Percentiles rank a stretch among this genome's conserved stretches.
These are phyloP conservation scores for Drosophila orena DNA, from an alignment of 1,140 invertebrate species.

Conservation along the genomic window DNA sequence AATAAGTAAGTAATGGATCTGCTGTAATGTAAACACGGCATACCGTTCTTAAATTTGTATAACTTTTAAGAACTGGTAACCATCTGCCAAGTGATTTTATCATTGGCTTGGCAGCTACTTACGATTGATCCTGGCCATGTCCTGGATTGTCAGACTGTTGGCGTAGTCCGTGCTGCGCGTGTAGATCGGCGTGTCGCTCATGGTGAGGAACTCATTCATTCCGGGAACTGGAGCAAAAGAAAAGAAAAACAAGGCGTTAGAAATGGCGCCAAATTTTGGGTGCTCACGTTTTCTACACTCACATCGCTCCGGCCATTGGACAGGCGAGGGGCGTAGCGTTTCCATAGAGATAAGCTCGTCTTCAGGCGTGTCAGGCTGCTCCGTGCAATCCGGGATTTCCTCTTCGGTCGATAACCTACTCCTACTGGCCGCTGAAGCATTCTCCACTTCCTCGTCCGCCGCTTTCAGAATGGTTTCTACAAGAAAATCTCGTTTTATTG, in stretches of 20 bases:
- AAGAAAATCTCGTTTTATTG: not conserved
- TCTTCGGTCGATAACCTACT: not conserved
- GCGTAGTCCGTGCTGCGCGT: slow-evolving; percentile 86
- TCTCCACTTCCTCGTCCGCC: slow-evolving; percentile 15
- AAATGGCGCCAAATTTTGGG: slow-evolving; percentile 6
- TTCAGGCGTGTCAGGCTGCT: slow-evolving; percentile 9
- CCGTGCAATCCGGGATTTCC: not conserved
- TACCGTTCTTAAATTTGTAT: too few species aligned
- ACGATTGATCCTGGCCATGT: slow-evolving; percentile 91
- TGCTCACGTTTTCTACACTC: slow-evolving; percentile 83
- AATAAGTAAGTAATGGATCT: not conserved
- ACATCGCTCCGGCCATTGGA: slow-evolving; percentile 97
- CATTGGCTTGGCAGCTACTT: slow-evolving; percentile 67
- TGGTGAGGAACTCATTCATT: slow-evolving; percentile 89
- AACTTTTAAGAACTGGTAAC: too few species aligned
- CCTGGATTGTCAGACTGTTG: slow-evolving; percentile 87
- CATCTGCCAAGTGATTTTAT: not conserved
- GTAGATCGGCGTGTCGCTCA: slow-evolving; percentile 85
- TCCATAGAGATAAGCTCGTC: slow-evolving; percentile 90
- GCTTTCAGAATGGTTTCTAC: slow-evolving; percentile 33
- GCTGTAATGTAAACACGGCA: too few species aligned
- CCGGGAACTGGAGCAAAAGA: slow-evolving; percentile 88
- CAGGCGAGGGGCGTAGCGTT: slow-evolving; percentile 95
- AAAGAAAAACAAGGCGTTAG: slow-evolving; percentile 3
- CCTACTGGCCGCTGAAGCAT: not conserved